These are phyloP conservation scores for Gila robusta DNA, from an alignment of 2,797 vertebrate species.

Conservation along the genomic window DNA sequence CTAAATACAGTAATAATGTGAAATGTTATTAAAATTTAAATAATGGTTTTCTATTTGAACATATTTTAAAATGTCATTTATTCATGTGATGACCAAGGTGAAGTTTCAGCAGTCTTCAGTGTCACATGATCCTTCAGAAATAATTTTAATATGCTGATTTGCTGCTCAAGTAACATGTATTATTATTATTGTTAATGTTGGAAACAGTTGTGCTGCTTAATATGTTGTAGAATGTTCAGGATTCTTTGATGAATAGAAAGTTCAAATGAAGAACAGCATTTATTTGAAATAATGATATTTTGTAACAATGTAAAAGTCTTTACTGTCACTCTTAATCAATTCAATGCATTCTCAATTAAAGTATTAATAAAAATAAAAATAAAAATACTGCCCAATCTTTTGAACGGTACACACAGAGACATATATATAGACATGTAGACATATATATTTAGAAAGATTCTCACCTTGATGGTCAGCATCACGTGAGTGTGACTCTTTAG, in stretches of 20 bases:
- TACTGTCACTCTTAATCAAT: not conserved
- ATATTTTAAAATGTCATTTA: not conserved
- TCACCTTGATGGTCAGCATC: conserved; percentile 96
- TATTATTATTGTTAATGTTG: not conserved
- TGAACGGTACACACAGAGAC: not conserved
- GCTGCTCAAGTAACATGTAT: not conserved
- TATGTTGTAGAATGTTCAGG: not conserved
- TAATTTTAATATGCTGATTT: not conserved
- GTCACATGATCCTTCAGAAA: not conserved
- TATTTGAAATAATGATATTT: not conserved
- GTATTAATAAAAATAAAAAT: not conserved
- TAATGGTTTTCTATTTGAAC: not conserved
- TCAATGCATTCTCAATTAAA: not conserved
- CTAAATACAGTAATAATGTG: not conserved
- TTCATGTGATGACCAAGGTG: not conserved
- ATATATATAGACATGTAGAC: not conserved
- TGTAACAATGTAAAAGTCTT: not conserved
- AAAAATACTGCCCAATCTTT: not conserved
- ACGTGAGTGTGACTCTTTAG: conserved; percentile 95
- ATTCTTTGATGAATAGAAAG: not conserved
- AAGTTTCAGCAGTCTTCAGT: not conserved
- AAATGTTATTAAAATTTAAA: not conserved
- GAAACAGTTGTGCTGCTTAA: not conserved
- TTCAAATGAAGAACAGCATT: not conserved
- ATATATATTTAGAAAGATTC: not conserved